These are phyloP conservation scores for Cheilosia vulpina DNA, from an alignment of 2,888 invertebrate species.

Conservation along the genomic window DNA sequence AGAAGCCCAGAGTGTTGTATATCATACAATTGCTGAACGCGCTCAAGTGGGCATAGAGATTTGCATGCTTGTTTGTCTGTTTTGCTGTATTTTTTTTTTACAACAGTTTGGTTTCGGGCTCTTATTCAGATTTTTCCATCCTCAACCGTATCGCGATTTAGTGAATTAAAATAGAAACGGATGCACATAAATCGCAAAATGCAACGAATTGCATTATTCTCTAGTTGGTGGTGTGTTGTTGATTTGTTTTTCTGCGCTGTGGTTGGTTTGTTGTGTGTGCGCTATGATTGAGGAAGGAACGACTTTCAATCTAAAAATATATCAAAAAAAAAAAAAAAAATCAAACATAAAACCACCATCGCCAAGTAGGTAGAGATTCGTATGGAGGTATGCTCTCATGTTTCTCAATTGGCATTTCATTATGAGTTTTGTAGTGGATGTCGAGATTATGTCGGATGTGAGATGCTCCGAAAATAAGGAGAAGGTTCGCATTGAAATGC, in stretches of 20 bases:
- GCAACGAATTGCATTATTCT: constrained; percentile 45
- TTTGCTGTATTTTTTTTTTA: neutral
- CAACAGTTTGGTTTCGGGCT: constrained; percentile 9
- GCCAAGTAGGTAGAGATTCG: neutral
- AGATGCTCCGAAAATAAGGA: constrained; percentile 1
- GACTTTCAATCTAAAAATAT: constrained; percentile 49
- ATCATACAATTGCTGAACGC: constrained; percentile 41
- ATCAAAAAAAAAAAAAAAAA: neutral
- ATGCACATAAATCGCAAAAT: constrained; percentile 61
- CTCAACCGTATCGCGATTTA: constrained; percentile 57
- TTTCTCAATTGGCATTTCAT: constrained; percentile 33
- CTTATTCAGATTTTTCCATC: constrained; percentile 51
- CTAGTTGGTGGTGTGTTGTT: neutral
- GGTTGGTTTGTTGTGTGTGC: constrained; percentile 19
- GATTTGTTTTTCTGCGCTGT: neutral
- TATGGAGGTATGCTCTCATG: constrained; percentile 26
- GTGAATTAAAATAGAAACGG: constrained; percentile 70
- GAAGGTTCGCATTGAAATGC: neutral
- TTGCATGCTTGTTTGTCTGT: constrained; percentile 1
- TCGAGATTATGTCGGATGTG: constrained; percentile 4
- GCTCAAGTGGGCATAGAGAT: constrained; percentile 56
- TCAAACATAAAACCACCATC: neutral
- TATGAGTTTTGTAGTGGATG: constrained; percentile 30
- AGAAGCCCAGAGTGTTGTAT: constrained; percentile 15
- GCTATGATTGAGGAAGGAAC: constrained; percentile 27